Percentiles rank a stretch among this genome's conserved stretches.
These are phyloP conservation scores for Timema podura DNA, from an alignment of 2,888 invertebrate species.

Conservation along the genomic window DNA sequence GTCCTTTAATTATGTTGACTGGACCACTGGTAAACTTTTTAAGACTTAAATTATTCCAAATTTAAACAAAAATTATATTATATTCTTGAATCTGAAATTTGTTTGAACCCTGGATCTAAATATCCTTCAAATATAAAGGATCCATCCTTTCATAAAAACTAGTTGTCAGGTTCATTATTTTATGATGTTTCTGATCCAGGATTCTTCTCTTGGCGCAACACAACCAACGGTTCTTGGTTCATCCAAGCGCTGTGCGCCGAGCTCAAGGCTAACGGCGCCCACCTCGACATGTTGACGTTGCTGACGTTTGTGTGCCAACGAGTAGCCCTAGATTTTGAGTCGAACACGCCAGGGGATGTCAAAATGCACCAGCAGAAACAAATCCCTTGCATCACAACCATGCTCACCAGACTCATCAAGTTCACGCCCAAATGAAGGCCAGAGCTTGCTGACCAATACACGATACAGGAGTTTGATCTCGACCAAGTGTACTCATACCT, in stretches of 20 bases:
- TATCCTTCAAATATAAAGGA: no score
- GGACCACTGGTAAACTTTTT: no score
- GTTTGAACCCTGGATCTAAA: no score
- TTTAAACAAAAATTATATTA: background rate
- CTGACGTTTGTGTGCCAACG: slow-evolving; percentile 80
- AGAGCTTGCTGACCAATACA: no score
- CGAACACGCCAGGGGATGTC: slow-evolving; percentile 71
- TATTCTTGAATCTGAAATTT: slow-evolving; percentile 1
- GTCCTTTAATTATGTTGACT: no score
- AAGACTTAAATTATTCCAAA: no score
- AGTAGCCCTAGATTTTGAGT: slow-evolving; percentile 89
- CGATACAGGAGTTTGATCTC: no score
- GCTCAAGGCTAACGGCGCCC: slow-evolving; percentile 65
- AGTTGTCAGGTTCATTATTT: slow-evolving; percentile 23
- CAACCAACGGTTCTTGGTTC: slow-evolving; percentile 93
- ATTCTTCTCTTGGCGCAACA: slow-evolving; percentile 92
- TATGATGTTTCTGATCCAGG: slow-evolving; percentile 49
- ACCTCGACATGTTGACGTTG: slow-evolving; percentile 77
- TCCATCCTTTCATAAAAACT: slow-evolving; percentile 13
- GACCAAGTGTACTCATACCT: no score
- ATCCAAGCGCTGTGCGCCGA: slow-evolving; percentile 87
- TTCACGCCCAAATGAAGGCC: slow-evolving; percentile 48
- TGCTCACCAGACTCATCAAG: slow-evolving; percentile 78
- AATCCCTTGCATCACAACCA: slow-evolving; percentile 86
- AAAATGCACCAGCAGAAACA: slow-evolving; percentile 89